These are phyloP conservation scores for Trichacis sp. DNA, from an alignment of 2,888 invertebrate species.

Conservation along the genomic window DNA sequence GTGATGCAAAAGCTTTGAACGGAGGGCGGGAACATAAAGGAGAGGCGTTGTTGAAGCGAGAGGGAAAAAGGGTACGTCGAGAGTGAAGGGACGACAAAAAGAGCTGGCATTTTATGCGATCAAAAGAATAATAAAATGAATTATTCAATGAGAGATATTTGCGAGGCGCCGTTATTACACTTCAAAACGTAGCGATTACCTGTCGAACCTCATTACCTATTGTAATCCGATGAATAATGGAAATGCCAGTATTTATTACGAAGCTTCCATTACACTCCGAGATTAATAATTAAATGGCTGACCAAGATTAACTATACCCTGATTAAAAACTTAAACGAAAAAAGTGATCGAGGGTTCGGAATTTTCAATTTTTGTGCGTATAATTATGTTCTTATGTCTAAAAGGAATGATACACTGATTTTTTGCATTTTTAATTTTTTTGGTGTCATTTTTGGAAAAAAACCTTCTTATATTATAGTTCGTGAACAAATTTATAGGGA, in stretches of 20 bases:
- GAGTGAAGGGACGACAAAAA: background rate
- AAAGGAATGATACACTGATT: no score
- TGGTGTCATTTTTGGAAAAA: no score
- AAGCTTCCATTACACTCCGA: background rate
- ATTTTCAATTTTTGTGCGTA: no score
- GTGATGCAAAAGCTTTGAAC: slow-evolving; percentile 58
- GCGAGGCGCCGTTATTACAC: slow-evolving; percentile 20
- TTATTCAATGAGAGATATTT: slow-evolving; percentile 34
- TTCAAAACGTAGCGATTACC: slow-evolving; percentile 25
- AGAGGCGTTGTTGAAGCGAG: slow-evolving; percentile 31
- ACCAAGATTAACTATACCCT: no score
- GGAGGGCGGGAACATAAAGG: slow-evolving; percentile 26
- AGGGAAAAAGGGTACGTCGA: slow-evolving; percentile 7
- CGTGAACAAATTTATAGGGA: no score
- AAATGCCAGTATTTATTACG: background rate
- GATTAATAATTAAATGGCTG: background rate
- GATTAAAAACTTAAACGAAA: no score
- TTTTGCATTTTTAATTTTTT: no score
- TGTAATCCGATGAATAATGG: background rate
- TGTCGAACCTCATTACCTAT: slow-evolving; percentile 14
- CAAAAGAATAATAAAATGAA: slow-evolving; percentile 34
- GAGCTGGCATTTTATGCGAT: slow-evolving; percentile 12
- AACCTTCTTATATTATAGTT: no score
- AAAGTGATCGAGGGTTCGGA: no score
- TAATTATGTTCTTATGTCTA: no score